A percentile compares a stretch with the other conserved stretches of the same genome.
Conservation (phyloP, 2,888 invertebrate genomes). For the Rotaria magnacalcarata region DNA sequence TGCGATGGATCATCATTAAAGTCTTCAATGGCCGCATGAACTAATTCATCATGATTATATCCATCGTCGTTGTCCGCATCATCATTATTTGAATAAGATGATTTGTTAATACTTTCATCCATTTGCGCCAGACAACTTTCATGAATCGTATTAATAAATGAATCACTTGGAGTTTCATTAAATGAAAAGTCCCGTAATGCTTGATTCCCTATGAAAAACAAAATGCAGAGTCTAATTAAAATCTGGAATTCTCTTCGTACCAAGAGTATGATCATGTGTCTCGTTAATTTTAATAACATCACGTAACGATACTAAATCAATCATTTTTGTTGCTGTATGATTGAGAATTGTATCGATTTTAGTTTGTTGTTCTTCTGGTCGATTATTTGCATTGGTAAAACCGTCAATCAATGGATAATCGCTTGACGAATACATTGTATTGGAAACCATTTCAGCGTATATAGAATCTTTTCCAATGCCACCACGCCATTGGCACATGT, state of each 20-base stretch:
- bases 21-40: slow-evolving; percentile 1
- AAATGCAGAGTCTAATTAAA: not conserved
- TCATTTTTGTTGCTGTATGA: not conserved
- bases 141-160: slow-evolving; percentile 28
- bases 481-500: slow-evolving; percentile 17
- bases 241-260: not conserved
- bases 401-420: slow-evolving; percentile 20
- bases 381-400: not conserved
- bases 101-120: not conserved
- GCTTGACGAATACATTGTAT: slow-evolving; percentile 31
- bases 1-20: slow-evolving; percentile 1
- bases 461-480: not conserved
- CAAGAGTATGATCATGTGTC: not conserved
- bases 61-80: not conserved
- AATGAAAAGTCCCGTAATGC: slow-evolving; percentile 23
- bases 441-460: not conserved
- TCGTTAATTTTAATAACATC: slow-evolving; percentile 12
- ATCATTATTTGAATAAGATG: not conserved
- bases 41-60: slow-evolving; percentile 11
- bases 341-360: not conserved
- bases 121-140: not conserved
- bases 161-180: slow-evolving; percentile 1
- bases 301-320: not conserved
- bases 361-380: not conserved
- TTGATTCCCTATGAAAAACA: not conserved